Base-by-base conservation (phyloP, 2,113 vertebrate genomes). In the Alosa alosa region DNA sequence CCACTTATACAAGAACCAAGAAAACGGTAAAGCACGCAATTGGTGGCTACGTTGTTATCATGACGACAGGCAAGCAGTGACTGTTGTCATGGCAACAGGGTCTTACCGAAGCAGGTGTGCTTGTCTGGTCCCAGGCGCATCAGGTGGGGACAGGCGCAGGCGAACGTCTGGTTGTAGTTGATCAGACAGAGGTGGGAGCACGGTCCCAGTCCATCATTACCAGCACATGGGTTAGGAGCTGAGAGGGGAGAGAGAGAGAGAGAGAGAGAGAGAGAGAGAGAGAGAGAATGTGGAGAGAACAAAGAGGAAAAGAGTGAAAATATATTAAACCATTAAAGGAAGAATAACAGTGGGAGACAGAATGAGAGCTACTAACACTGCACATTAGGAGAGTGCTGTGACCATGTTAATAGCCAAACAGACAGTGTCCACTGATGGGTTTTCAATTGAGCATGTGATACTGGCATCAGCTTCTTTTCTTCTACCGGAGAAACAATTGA, bases 101-200 rank as follows among this genome's bases (percentile, higher is more conserved):
- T 45, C 89, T 90, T 94, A 99, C 98, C 98, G 0, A 96, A 96
- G 93, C 98, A 99, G n/a, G 97, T 99, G 18, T 90, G 94, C 81
- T 94, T 97, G 94, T 99, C 97, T 3, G 94, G 89, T 82, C 94
- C 94, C 82, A 99, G 95, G 88, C 98, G 98, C 98, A 98, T 99
- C 87, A 99, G 97, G 90, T 99, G 98, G 20, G 98, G 98, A 44
- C 98, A 99, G 89, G 97, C 96, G 0, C 98, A 99, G 18, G 98
- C 97, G 89, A 97, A 94, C 0, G 96, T 97, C 88, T 97, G 96
- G 90, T 99, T 98, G 93, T 97, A 99, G 94, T 97, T 98, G 92
- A 99, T 99, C 90, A 99, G 96, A 87, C 98, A 99, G 11, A 99
- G 95, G 89, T 99, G 98, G 85, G 97, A 98, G 86, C 98, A 99